Evolutionary conservation across 2,113 vertebrate genomes (phyloP).

Genomic region (Rattus rattus): DNA sequence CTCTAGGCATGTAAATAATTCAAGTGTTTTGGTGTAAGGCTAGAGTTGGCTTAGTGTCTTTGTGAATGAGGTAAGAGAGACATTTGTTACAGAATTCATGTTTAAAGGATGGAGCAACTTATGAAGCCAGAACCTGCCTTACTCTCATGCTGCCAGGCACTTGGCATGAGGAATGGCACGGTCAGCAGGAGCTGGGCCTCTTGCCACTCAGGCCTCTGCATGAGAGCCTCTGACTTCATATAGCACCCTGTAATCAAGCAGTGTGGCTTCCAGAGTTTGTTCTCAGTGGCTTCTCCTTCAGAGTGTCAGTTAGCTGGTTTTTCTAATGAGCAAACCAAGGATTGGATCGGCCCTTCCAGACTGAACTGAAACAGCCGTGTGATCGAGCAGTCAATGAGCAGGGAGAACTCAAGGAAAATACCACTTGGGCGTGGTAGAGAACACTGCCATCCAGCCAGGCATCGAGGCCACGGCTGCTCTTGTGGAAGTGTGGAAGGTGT

Average conservation of each 20-base stretch:
- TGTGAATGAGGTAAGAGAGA: constrained; percentile 3
- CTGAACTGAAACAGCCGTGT: background rate
- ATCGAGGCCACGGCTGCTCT: background rate
- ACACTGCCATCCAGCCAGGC: background rate
- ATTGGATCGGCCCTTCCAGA: background rate
- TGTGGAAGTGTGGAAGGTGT: background rate
- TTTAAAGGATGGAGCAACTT: background rate
- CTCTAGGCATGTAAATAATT: constrained; percentile 7
- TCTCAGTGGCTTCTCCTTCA: background rate
- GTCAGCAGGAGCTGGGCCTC: background rate
- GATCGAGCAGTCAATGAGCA: background rate
- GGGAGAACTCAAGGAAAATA: background rate
- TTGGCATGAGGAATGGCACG: background rate
- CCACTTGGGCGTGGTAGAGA: background rate
- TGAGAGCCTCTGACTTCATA: background rate
- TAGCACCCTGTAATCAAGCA: background rate
- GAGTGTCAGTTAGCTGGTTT: background rate
- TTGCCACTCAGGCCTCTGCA: background rate
- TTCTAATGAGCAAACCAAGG: background rate
- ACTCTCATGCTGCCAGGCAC: background rate
- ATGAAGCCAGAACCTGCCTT: background rate
- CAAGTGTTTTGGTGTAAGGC: constrained; percentile 2
- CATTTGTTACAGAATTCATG: background rate
- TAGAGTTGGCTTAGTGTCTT: constrained; percentile 19
- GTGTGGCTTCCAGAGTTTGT: background rate